phyloP scores from a whole-genome alignment of 1,140 invertebrate genomes.

The Palaemon carinicauda region DNA sequence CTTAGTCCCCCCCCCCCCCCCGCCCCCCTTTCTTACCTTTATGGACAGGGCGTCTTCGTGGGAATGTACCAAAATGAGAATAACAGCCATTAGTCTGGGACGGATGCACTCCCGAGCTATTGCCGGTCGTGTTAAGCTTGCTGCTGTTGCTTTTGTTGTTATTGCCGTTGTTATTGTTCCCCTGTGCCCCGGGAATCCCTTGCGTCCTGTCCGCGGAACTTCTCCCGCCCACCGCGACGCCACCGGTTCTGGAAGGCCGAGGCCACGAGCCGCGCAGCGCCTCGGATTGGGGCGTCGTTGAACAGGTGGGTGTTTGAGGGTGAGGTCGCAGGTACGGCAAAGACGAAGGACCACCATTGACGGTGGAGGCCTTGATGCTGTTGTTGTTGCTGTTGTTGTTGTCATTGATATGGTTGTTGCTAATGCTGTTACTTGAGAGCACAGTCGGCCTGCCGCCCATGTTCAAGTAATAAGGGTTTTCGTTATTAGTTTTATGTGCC shows the following conservation, averaged over 20 bases:
- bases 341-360: neutral
- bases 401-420: neutral
- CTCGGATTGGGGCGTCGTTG: neutral
- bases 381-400: neutral
- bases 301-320: neutral
- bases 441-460: neutral
- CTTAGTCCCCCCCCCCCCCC: too few species aligned
- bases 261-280: conserved; percentile 24
- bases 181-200: neutral
- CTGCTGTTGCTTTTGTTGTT: neutral
- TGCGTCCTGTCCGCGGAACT: neutral
- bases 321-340: neutral
- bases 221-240: neutral
- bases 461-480: conserved; percentile 23
- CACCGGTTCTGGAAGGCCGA: conserved; percentile 23
- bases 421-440: neutral
- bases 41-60: conserved; percentile 34
- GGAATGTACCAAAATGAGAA: conserved; percentile 51
- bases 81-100: neutral
- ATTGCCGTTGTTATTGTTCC: neutral
- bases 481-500: neutral
- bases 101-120: neutral
- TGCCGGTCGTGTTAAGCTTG: neutral
- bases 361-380: neutral
- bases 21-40: conserved; percentile 26